These are phyloP conservation scores for Spheniscus mendiculus DNA, from an alignment of 2,113 vertebrate species.

Conservation along the genomic window DNA sequence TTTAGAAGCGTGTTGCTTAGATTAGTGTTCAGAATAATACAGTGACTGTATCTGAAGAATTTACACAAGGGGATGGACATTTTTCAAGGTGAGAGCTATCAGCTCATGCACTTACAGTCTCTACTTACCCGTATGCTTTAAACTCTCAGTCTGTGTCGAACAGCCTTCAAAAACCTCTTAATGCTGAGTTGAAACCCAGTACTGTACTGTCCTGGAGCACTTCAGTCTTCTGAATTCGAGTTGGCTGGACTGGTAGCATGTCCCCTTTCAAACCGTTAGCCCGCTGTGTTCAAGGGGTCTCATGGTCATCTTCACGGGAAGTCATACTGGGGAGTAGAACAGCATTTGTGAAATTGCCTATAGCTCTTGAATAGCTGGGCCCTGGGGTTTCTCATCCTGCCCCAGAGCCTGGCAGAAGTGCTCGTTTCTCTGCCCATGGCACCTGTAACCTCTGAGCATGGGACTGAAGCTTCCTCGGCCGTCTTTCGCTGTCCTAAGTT, in stretches of 20 bases:
- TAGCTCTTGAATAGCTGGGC: background rate
- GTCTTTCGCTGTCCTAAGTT: background rate
- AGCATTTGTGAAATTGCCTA: background rate
- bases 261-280: background rate
- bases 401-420: background rate
- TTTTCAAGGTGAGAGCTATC: background rate
- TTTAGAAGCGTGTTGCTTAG: background rate
- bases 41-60: background rate
- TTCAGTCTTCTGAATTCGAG: background rate
- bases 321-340: background rate
- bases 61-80: rapidly evolving
- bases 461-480: too few species aligned
- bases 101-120: background rate
- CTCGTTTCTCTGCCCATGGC: background rate
- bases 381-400: background rate
- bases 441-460: background rate
- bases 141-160: background rate
- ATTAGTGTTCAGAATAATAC: background rate
- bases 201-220: background rate
- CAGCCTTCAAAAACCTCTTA: background rate
- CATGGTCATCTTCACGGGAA: background rate
- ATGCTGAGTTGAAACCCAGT: too few species aligned
- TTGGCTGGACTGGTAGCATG: background rate
- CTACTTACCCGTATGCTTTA: rapidly evolving
- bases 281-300: background rate